phyloP scores from a whole-genome alignment of 2,888 invertebrate species.

The Ormyrus labotus region DNA sequence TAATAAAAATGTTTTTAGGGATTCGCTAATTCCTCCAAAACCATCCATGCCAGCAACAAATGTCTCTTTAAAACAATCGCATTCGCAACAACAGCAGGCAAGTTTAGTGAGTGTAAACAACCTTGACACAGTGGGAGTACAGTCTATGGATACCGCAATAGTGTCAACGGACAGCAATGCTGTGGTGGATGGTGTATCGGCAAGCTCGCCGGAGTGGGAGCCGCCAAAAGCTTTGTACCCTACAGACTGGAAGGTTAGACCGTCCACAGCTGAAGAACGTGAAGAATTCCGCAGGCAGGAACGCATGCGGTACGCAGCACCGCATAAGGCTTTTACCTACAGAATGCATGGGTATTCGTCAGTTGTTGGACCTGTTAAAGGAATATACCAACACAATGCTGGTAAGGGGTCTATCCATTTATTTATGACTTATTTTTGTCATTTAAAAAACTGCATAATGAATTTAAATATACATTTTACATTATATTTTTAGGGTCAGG shows the following conservation, averaged over 20 bases:
- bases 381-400: slow-evolving; percentile 83
- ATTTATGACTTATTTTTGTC: too few relatives aligned
- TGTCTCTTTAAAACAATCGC: slow-evolving; percentile 51
- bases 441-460: not conserved
- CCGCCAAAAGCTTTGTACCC: slow-evolving; percentile 81
- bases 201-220: slow-evolving; percentile 70
- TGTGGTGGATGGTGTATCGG: slow-evolving; percentile 64
- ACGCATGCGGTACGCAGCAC: slow-evolving; percentile 88
- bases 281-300: slow-evolving; percentile 88
- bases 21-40: slow-evolving; percentile 67
- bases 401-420: slow-evolving; percentile 67
- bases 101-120: slow-evolving; percentile 16
- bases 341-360: slow-evolving; percentile 90
- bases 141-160: not conserved
- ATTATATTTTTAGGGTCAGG: slow-evolving; percentile 64
- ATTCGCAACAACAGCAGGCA: slow-evolving; percentile 57
- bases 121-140: not conserved
- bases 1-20: slow-evolving; percentile 60
- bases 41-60: slow-evolving; percentile 59
- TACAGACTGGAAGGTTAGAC: slow-evolving; percentile 89
- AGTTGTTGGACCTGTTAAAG: slow-evolving; percentile 89
- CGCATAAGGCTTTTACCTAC: slow-evolving; percentile 94
- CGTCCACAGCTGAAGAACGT: slow-evolving; percentile 87
- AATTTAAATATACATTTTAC: not conserved
- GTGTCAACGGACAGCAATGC: not conserved